Percentiles rank a stretch among this genome's conserved stretches.
These are phyloP conservation scores for Globodera ellingtonae DNA, from an alignment of 1,140 invertebrate genomes.

Conservation along the genomic window DNA sequence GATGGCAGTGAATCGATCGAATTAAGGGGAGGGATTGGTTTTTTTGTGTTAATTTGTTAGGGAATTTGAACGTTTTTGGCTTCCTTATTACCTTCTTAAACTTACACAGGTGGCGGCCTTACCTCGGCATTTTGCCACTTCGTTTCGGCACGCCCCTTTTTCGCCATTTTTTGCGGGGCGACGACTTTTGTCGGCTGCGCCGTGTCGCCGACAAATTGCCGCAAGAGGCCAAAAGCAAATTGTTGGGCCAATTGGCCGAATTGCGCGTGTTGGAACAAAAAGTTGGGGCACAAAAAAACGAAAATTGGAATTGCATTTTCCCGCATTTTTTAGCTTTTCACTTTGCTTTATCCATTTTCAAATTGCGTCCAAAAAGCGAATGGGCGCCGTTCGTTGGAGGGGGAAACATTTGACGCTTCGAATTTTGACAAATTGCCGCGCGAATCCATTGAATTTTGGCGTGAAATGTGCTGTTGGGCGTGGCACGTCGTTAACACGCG, in stretches of 20 bases:
- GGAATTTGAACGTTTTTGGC: too few relatives aligned
- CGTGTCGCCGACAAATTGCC: constrained; percentile 20
- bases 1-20: too few relatives aligned
- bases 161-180: constrained; percentile 11
- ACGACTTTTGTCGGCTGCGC: background rate
- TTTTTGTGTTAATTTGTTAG: too few relatives aligned
- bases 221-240: constrained; percentile 1
- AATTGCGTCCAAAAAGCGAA: background rate
- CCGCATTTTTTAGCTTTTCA: constrained; percentile 22
- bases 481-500: constrained; percentile 79
- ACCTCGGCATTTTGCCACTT: constrained; percentile 27
- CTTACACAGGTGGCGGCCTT: constrained; percentile 8
- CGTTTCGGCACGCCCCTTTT: constrained; percentile 29
- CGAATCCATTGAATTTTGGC: constrained; percentile 10
- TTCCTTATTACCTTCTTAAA: background rate
- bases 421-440: background rate
- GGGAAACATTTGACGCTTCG: background rate
- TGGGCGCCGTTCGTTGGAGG: background rate
- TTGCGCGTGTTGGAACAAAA: constrained; percentile 18
- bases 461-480: constrained; percentile 66
- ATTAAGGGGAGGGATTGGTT: background rate
- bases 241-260: constrained; percentile 26
- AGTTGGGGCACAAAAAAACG: constrained; percentile 11
- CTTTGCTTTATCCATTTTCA: background rate
- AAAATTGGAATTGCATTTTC: background rate